Evolutionary conservation across 23 tunicate genomes (phyloP), one percentile per base, ranked within the genome.

Genomic region (Trididemnum miniatum): DNA sequence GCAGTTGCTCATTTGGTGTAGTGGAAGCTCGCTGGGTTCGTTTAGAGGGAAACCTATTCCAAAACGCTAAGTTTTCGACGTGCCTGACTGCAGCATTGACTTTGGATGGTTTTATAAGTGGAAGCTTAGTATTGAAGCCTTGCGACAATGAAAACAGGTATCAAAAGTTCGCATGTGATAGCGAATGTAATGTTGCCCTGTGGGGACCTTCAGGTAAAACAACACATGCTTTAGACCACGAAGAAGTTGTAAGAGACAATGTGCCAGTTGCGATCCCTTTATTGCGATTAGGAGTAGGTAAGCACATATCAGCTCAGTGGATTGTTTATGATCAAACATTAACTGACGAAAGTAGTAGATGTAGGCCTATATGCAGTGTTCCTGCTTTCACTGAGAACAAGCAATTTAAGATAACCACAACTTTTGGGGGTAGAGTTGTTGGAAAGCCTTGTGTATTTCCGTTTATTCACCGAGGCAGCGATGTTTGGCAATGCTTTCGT

Each of bases 401-500:
- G 1, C 12, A 24, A 12, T 30, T 1, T 15, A 22, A 35, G 9
- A 81, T 91, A 23, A 31, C 76, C 5, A 91, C 87, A 1, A 34
- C 59, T 24, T 1, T 34, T 1, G 97, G 97, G 0, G 97, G 97
- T 0, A 31, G 35, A 34, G 76, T 78, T 20, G 84, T 67, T n/a
- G 90, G 87, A n/a, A 44, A 71, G 35, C 63, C 79, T 9, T 91
- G 97, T 69, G 84, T 86, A 0, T 91, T 91, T 71, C 97, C 97
- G n/a, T 91, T 86, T 63, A 81, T 77, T 20, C 74, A 62, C 22
- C 57, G 69, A 18, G 80, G 85, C 2, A 67, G 30, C 22, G 91
- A 91, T 50, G 24, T 73, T 1, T 90, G 89, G 89, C 40, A 63
- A 1, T 90, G 95, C 50, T 27, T 34, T 1, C 33, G 20, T 15